A percentile compares a stretch with the other conserved stretches of the same genome.
These are phyloP conservation scores for Stegodyphus dumicola DNA, from an alignment of 1,140 invertebrate species.

Conservation along the genomic window DNA sequence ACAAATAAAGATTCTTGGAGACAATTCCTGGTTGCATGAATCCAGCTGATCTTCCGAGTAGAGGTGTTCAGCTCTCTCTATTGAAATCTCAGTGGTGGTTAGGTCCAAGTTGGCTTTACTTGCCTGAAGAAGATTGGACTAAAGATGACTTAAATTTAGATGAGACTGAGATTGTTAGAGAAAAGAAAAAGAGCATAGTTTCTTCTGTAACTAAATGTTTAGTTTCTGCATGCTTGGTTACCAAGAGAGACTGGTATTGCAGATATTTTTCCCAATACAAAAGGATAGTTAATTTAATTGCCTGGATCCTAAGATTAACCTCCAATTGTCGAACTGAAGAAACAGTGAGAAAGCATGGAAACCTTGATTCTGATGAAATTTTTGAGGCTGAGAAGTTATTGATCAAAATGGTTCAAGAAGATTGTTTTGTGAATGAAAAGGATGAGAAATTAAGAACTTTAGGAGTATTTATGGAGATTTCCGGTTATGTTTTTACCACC, in stretches of 20 bases:
- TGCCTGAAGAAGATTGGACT: neutral
- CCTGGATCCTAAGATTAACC: conserved; percentile 14
- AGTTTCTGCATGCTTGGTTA: neutral
- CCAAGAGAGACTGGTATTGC: conserved; percentile 5
- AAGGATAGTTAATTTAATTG: conserved; percentile 12
- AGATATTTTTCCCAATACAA: conserved; percentile 11
- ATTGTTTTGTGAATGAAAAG: no score
- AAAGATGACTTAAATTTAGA: neutral
- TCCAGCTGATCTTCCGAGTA: conserved; percentile 13
- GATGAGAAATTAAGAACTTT: conserved; percentile 5
- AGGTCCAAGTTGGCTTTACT: neutral
- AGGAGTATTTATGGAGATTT: no score
- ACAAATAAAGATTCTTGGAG: conserved; percentile 7
- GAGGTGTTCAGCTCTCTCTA: conserved; percentile 6
- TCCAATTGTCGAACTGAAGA: conserved; percentile 16
- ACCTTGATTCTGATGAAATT: no score
- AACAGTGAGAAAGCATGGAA: no score
- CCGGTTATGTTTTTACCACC: no score
- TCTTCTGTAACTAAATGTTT: neutral
- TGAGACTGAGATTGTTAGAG: neutral
- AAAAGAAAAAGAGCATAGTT: conserved; percentile 17
- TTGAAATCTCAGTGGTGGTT: neutral
- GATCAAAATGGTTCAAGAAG: no score
- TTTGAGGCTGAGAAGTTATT: no score
- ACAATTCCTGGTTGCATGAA: conserved; percentile 18